Evolutionary conservation across 1,140 invertebrate species (phyloP).

Genomic region (Cryptotermes secundus): DNA sequence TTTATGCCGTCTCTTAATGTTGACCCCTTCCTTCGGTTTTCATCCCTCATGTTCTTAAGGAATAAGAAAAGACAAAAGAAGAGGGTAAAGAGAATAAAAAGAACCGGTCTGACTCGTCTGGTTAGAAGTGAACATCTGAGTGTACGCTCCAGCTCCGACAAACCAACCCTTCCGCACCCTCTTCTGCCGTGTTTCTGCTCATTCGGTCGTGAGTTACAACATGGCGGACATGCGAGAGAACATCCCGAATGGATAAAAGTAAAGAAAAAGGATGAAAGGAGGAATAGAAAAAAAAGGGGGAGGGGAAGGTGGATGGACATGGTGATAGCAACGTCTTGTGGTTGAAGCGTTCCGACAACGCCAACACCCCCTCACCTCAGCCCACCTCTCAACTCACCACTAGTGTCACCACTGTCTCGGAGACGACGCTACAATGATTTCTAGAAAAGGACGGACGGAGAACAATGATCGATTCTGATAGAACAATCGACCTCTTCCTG

Average conservation of each 20-base stretch:
- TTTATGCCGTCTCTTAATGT: neutral
- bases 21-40: neutral
- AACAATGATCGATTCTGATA: slow-evolving; percentile 21
- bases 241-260: neutral
- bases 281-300: neutral
- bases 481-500: slow-evolving; percentile 30
- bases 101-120: neutral
- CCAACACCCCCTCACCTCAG: neutral
- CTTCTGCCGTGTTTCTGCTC: slow-evolving; percentile 27
- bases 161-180: neutral
- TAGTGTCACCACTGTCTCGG: neutral
- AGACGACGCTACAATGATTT: neutral
- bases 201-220: slow-evolving; percentile 29
- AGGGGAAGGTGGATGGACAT: neutral
- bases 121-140: neutral
- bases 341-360: neutral
- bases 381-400: neutral
- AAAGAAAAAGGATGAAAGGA: neutral
- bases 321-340: neutral
- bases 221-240: slow-evolving; percentile 27
- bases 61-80: slow-evolving; percentile 17
- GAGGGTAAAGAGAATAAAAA: neutral
- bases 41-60: neutral
- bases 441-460: neutral
- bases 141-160: neutral